Percentiles rank a stretch among this genome's conserved stretches.
Conservation (phyloP, 2,888 invertebrate species). For the Uloborus plumipes region DNA sequence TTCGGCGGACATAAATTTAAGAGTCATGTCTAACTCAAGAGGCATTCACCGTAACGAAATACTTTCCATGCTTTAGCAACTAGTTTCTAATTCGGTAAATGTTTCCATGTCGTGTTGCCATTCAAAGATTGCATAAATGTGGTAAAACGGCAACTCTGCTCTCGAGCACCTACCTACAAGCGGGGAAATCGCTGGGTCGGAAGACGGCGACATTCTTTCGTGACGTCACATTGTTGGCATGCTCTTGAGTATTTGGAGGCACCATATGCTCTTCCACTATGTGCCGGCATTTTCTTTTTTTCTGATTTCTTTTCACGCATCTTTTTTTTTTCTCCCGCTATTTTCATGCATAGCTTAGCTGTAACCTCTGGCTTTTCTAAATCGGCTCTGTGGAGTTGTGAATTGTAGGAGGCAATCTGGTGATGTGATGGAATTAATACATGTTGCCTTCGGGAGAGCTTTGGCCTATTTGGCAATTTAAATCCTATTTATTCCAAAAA, state of each 20-base stretch:
- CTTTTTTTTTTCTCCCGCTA: not conserved
- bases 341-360: not conserved
- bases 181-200: not conserved
- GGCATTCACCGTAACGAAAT: too few relatives aligned
- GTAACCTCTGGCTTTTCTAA: slow-evolving; percentile 38
- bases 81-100: too few relatives aligned
- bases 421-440: too few relatives aligned
- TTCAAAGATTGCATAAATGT: too few relatives aligned
- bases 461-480: not conserved
- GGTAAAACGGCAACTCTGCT: too few relatives aligned
- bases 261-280: slow-evolving; percentile 23
- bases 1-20: too few relatives aligned
- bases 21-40: too few relatives aligned
- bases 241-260: slow-evolving; percentile 38
- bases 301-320: slow-evolving; percentile 4
- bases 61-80: too few relatives aligned
- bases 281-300: slow-evolving; percentile 1
- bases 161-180: too few relatives aligned
- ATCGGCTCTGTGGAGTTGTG: not conserved
- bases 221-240: slow-evolving; percentile 40
- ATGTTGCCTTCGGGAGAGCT: not conserved
- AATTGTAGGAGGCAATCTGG: too few relatives aligned
- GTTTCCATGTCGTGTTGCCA: too few relatives aligned
- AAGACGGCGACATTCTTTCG: slow-evolving; percentile 13
- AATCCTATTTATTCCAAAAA: too few relatives aligned